Conservation (phyloP, 1,140 invertebrate genomes). For the Spodoptera litura region DNA sequence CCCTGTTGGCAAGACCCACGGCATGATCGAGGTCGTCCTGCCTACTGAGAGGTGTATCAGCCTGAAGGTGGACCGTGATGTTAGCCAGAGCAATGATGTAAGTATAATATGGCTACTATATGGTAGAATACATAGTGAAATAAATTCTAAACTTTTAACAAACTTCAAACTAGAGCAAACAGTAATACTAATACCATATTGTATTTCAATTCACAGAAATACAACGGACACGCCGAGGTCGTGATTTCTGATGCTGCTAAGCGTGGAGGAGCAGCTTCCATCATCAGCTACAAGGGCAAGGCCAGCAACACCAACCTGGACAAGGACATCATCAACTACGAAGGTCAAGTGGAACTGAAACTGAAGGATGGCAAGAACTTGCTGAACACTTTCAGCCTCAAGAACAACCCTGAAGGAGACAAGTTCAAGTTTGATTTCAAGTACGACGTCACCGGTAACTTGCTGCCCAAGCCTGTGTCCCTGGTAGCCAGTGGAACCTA, state of each 20-base stretch:
- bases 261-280: conserved; percentile 84
- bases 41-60: conserved; percentile 86
- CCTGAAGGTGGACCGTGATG: conserved; percentile 82
- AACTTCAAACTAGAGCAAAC: too few species aligned
- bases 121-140: too few species aligned
- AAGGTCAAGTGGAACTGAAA: conserved; percentile 73
- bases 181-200: too few species aligned
- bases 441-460: conserved; percentile 69
- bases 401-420: conserved; percentile 75
- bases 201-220: conserved; percentile 55
- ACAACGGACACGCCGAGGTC: conserved; percentile 76
- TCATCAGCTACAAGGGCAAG: conserved; percentile 72
- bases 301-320: conserved; percentile 66
- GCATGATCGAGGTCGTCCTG: conserved; percentile 86
- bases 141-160: too few species aligned
- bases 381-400: conserved; percentile 71
- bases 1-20: conserved; percentile 77
- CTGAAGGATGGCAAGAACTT: conserved; percentile 80
- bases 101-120: conserved; percentile 31
- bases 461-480: conserved; percentile 75
- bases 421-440: conserved; percentile 68
- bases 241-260: conserved; percentile 84
- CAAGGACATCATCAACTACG: conserved; percentile 79
- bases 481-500: conserved; percentile 62
- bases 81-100: conserved; percentile 81